These are phyloP conservation scores for Conus ventricosus DNA, from an alignment of 1,140 invertebrate genomes.

Conservation along the genomic window DNA sequence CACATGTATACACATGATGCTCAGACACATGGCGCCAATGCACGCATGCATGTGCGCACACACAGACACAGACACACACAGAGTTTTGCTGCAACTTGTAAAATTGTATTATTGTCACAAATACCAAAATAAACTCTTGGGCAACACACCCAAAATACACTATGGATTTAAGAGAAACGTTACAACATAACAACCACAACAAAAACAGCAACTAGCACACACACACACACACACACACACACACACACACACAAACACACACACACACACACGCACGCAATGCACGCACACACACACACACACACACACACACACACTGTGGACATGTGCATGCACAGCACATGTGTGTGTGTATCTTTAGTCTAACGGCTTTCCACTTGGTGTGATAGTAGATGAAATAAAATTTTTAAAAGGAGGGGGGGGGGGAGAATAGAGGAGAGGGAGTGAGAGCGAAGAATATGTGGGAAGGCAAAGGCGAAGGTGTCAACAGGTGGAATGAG, in stretches of 20 bases:
- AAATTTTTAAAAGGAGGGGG: no score
- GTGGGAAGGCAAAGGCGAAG: no score
- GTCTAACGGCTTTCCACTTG: background rate
- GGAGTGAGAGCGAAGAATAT: no score
- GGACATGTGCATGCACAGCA: no score
- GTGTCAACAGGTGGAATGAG: no score
- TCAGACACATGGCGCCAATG: no score
- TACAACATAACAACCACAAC: constrained; percentile 3
- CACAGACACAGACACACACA: background rate
- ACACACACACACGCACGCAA: no score
- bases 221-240: background rate
- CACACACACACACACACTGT: background rate
- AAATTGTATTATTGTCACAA: background rate
- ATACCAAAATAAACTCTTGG: background rate
- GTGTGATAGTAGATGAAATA: no score
- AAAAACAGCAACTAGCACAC: background rate
- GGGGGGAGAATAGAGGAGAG: no score
- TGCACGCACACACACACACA: background rate
- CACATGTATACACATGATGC: background rate
- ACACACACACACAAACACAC: background rate
- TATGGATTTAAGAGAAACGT: background rate
- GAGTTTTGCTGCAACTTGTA: background rate
- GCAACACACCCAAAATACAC: background rate
- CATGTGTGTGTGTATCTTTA: background rate
- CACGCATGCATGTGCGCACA: background rate